Percentiles rank a stretch among this genome's conserved stretches.
These are phyloP conservation scores for Desmodus rotundus DNA, from an alignment of 2,113 vertebrate genomes.

Conservation along the genomic window DNA sequence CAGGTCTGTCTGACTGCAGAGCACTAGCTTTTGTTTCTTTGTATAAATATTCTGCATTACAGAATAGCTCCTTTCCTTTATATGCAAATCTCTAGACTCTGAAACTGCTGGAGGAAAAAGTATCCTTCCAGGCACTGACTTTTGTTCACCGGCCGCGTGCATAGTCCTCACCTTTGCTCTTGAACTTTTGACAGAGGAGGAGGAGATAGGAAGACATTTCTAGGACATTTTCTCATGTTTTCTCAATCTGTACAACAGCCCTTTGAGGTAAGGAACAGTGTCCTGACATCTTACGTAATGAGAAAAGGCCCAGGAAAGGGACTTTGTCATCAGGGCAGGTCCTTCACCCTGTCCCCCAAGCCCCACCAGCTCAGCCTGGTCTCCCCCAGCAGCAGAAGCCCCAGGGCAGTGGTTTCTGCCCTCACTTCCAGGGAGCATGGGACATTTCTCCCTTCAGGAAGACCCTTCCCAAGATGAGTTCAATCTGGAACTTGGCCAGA, in stretches of 20 bases:
- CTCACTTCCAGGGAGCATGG: neutral
- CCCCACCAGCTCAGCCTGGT: neutral
- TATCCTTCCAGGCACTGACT: neutral
- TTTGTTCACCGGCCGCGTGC: neutral
- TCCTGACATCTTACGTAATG: neutral
- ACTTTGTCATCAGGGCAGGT: neutral
- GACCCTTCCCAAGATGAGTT: neutral
- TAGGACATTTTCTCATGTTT: neutral
- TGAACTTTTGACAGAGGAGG: neutral
- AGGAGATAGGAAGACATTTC: neutral
- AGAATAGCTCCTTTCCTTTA: neutral
- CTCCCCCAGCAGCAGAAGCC: fast-evolving
- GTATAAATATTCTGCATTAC: neutral
- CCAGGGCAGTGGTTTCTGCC: neutral
- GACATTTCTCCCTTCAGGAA: neutral
- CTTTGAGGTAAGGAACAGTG: neutral
- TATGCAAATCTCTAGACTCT: neutral
- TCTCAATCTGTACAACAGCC: neutral
- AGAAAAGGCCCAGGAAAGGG: neutral
- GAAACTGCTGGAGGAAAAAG: neutral
- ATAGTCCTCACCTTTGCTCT: neutral
- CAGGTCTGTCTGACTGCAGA: neutral
- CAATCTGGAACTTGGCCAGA: neutral
- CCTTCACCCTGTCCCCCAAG: too few species aligned
- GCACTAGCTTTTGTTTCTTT: neutral